Conservation (phyloP, 2,113 vertebrate species). For the Aspidoscelis tigris region DNA sequence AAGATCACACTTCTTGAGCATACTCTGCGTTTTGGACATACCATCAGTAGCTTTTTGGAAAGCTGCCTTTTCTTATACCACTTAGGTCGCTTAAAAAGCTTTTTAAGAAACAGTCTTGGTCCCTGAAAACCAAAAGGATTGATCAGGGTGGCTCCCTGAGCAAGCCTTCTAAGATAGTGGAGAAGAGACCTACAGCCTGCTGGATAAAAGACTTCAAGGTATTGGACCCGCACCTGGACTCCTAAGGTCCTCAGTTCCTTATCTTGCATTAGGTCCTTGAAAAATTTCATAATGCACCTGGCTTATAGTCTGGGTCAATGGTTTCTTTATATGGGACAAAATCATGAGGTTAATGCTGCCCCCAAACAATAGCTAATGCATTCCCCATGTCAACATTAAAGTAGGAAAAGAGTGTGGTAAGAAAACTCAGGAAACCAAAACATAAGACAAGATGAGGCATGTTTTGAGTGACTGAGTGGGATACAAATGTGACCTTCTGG, state of each 20-base stretch:
- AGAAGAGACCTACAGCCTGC: no score
- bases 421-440: neutral
- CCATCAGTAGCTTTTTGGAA: constrained; percentile 42
- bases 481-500: neutral
- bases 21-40: constrained; percentile 7
- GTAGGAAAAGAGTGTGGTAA: neutral
- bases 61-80: constrained; percentile 50
- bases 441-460: neutral
- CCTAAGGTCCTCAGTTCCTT: no score
- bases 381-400: no score
- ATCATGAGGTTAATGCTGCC: neutral
- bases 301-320: no score
- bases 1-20: neutral
- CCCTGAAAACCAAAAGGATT: constrained; percentile 42
- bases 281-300: neutral
- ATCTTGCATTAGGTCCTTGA: neutral
- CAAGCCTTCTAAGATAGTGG: neutral
- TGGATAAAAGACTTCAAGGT: neutral
- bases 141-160: neutral
- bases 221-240: neutral
- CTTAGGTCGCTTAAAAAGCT: constrained; percentile 21
- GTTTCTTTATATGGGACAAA: neutral
- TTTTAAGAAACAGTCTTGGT: constrained; percentile 19
- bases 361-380: no score
- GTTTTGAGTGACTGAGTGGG: neutral